phyloP scores from a whole-genome alignment of 2,113 vertebrate genomes.

The Diphyllodes magnificus region DNA sequence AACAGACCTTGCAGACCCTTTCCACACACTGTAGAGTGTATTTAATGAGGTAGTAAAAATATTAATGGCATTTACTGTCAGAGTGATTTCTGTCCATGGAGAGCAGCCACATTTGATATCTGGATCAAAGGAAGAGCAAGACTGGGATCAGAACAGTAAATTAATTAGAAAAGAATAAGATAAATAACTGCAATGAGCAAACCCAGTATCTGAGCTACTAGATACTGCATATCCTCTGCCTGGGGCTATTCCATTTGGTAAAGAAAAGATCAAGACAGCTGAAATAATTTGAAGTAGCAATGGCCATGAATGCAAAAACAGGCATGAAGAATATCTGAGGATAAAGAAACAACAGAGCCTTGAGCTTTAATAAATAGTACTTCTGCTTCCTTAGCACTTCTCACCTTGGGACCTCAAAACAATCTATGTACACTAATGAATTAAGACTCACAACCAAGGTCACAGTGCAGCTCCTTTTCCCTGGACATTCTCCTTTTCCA shows the following conservation, averaged over 20 bases:
- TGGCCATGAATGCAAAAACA: neutral
- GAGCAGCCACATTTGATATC: neutral
- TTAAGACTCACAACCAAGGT: neutral
- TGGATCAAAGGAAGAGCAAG: neutral
- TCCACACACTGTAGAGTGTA: neutral
- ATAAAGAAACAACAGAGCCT: neutral
- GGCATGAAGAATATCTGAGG: neutral
- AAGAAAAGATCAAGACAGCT: slow-evolving; percentile 1
- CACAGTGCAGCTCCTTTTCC: neutral
- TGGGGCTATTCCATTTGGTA: neutral
- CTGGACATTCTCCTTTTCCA: neutral
- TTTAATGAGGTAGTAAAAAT: neutral
- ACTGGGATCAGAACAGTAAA: neutral
- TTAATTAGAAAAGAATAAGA: slow-evolving; percentile 28
- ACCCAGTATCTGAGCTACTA: neutral
- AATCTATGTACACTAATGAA: neutral
- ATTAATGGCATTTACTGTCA: neutral
- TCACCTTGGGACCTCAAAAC: neutral
- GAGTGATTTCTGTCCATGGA: neutral
- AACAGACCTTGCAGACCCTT: neutral
- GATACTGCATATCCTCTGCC: neutral
- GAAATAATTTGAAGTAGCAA: neutral
- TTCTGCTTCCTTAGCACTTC: neutral
- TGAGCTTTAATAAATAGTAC: neutral
- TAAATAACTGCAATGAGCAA: neutral